These are phyloP conservation scores for Solenodon paradoxus DNA, from an alignment of 2,113 vertebrate species.

Conservation along the genomic window DNA sequence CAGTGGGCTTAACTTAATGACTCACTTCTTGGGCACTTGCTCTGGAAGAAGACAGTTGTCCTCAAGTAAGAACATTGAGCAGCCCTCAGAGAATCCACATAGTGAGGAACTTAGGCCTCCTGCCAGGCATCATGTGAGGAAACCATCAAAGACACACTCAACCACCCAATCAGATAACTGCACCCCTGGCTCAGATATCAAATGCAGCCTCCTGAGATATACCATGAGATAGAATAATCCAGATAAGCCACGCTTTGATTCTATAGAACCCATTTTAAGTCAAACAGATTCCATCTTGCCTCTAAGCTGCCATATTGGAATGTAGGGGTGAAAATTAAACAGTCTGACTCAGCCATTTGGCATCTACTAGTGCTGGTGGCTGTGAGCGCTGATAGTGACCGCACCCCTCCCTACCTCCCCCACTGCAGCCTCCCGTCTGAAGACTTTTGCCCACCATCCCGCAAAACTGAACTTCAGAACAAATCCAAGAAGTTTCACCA, in stretches of 20 bases:
- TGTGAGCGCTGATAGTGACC: too few relatives aligned
- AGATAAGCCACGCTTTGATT: neutral
- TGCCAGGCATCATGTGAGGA: neutral
- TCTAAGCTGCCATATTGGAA: neutral
- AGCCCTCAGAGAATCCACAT: neutral
- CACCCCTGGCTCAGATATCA: neutral
- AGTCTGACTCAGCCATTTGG: neutral
- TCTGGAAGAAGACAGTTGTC: neutral
- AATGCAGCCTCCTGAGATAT: neutral
- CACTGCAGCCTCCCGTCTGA: neutral
- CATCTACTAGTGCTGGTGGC: neutral
- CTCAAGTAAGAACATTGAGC: neutral
- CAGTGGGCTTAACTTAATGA: neutral
- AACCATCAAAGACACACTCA: neutral
- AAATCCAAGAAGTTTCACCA: neutral
- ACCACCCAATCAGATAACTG: neutral
- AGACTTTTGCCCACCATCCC: neutral
- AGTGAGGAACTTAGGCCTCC: neutral
- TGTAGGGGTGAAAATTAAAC: neutral
- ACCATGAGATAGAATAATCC: neutral
- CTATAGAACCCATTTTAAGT: neutral
- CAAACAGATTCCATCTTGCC: neutral
- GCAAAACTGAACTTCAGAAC: neutral
- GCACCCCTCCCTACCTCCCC: too few relatives aligned
- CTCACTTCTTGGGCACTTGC: neutral